Conservation (phyloP, 2,797 vertebrate genomes). For the Amazona finschi region DNA sequence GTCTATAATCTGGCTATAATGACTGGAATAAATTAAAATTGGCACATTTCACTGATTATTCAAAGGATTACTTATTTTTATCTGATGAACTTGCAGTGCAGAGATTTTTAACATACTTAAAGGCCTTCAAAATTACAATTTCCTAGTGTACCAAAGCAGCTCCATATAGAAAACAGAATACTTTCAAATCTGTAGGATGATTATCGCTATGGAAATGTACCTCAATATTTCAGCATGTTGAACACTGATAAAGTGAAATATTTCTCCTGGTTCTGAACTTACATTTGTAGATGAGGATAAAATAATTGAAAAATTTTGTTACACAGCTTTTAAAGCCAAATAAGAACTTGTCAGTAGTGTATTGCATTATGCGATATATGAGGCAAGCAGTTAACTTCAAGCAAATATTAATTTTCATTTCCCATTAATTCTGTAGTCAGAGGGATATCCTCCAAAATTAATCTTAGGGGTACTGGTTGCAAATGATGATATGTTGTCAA, state of each 20-base stretch:
- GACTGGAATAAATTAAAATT: background rate
- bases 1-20: background rate
- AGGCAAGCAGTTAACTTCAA: conserved; percentile 50
- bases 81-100: background rate
- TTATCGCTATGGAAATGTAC: background rate
- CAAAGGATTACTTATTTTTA: background rate
- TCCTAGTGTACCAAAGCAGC: background rate
- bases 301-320: conserved; percentile 19
- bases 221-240: background rate
- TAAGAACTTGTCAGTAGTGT: background rate
- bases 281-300: background rate
- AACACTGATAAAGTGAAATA: background rate
- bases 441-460: conserved; percentile 27
- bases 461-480: background rate
- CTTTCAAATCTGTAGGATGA: background rate
- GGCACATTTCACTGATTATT: background rate
- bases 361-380: conserved; percentile 1
- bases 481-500: conserved; percentile 1
- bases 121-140: background rate
- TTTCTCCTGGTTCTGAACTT: background rate
- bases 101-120: background rate
- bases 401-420: conserved; percentile 60
- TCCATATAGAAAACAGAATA: background rate
- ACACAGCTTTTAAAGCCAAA: background rate
- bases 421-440: conserved; percentile 28